phyloP scores from a whole-genome alignment of 1,140 invertebrate species.

The Drosophila cardini region DNA sequence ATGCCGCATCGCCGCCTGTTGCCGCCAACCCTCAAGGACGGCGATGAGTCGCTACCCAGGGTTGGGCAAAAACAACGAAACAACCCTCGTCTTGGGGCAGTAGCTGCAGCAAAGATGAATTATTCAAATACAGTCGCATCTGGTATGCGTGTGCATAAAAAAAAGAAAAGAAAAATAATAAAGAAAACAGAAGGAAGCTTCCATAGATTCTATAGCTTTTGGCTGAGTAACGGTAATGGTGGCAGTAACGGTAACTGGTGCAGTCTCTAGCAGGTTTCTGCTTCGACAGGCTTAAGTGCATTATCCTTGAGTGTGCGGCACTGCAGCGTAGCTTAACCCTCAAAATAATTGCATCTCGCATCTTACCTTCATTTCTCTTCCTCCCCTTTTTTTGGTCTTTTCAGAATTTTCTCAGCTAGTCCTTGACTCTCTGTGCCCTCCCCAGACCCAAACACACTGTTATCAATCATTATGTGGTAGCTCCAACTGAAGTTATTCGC shows the following conservation, averaged over 20 bases:
- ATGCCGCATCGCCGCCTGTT: slow-evolving; percentile 52
- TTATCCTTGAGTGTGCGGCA: slow-evolving; percentile 49
- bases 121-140: slow-evolving; percentile 57
- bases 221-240: slow-evolving; percentile 13
- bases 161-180: background rate
- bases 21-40: slow-evolving; percentile 67
- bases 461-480: slow-evolving; percentile 39
- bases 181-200: background rate
- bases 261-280: slow-evolving; percentile 21
- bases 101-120: slow-evolving; percentile 58
- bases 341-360: slow-evolving; percentile 46
- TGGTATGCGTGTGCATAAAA: slow-evolving; percentile 26
- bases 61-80: slow-evolving; percentile 1
- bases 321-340: slow-evolving; percentile 29
- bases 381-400: background rate
- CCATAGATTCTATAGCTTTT: slow-evolving; percentile 1
- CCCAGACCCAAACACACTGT: slow-evolving; percentile 5
- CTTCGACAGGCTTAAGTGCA: slow-evolving; percentile 40
- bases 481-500: slow-evolving; percentile 4
- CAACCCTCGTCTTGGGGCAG: slow-evolving; percentile 35
- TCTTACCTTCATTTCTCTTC: background rate
- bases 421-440: background rate
- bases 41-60: background rate
- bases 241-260: slow-evolving; percentile 24
- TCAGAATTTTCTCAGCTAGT: slow-evolving; percentile 1